Base-by-base conservation (phyloP, 1,140 invertebrate genomes). In the Drosophila fuyamai region DNA sequence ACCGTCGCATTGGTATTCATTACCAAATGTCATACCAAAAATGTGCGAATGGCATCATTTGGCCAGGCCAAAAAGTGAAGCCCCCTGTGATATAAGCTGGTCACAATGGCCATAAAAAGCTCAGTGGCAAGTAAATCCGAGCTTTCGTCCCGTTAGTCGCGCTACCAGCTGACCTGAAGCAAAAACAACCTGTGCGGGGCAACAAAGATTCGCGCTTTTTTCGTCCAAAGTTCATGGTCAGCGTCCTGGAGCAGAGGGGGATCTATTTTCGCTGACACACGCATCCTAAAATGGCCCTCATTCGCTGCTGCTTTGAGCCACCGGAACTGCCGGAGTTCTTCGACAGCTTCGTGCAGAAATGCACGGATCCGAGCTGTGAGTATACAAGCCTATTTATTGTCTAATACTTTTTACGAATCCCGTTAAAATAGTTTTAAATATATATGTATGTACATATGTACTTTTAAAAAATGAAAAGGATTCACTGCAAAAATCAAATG, bases 291-390 rank as follows among this genome's bases (percentile, higher is more conserved):
- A 96, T 96, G 95, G 95, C 95, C 56, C 93, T 96, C 59, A 94
- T 96, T 40, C 96, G 95, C 83, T 96, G 95, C 93, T 96, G 96
- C 93, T 96, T 96, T 90, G 96, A 96, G 76, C 93, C 95, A 16
- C 92, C 93, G 4, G 96, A 96, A 83, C 92, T 95, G 16, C 94
- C 95, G 3, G 96, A 96, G 91, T 94, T 96, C 80, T 93, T 96
- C 56, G 96, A 96, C 72, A 95, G 94, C 43, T 94, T 96, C 60
- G 93, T 95, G 5, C 95, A 95, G 91, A 96, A 96, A 93, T 97
- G 96, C 91, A 96, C 96, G 16, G 95, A 96, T 93, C 95, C 96
- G 48, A 95, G 95, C 91, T 97, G 96, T 97, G 94, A 96, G 96
- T 96, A 93, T 44, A 32, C 23, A 23, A 23, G 23, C 23, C 23